Evolutionary conservation across 1,140 invertebrate species (phyloP), one percentile per base, ranked within the genome.

Genomic region (Bombus turneri): DNA sequence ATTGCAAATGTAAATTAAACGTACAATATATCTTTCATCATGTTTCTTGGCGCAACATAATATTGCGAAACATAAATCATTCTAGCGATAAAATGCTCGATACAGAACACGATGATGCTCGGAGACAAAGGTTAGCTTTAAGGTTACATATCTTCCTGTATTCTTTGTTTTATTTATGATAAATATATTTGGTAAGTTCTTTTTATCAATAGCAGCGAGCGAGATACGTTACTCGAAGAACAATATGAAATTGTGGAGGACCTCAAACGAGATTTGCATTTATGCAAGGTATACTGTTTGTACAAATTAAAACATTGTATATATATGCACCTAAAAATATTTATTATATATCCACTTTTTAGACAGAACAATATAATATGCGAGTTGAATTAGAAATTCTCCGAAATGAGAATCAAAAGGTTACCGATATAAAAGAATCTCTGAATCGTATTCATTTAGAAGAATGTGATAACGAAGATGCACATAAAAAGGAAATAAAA

Each of bases 311-410:
- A 3, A 31, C 0, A 18, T 62, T n/a, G 12, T 9, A 15, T 62
- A 15, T 62, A 15, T 4, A 34, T 5, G 6, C 18, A 22, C 47
- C 28, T n/a, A 12, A 0, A 73, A 59, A n/a, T 68, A 3, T n/a
- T 57, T 57, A 9, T 69, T 37, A 2, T 31, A 37, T 18, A 34
- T 72, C 71, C 41, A 39, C 73, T 69, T 89, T 91, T 68, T 59
- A 95, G 95, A 66, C 31, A 41, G 93, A 95, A 83, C 94, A 95
- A 86, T 85, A 78, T 28, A 87, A 82, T 75, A 87, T 95, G n/a
- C 90, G 92, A 47, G 72, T 69, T 15, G 91, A 94, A 68, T 22
- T 95, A 25, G 90, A 94, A 81, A 73, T 22, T 41, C 31, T 94
- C 1, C 71, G 68, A 37, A 83, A 85, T 64, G 94, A 94, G n/a